Evolutionary conservation across 2,113 vertebrate genomes (phyloP).

Genomic region (Eonycteris spelaea): DNA sequence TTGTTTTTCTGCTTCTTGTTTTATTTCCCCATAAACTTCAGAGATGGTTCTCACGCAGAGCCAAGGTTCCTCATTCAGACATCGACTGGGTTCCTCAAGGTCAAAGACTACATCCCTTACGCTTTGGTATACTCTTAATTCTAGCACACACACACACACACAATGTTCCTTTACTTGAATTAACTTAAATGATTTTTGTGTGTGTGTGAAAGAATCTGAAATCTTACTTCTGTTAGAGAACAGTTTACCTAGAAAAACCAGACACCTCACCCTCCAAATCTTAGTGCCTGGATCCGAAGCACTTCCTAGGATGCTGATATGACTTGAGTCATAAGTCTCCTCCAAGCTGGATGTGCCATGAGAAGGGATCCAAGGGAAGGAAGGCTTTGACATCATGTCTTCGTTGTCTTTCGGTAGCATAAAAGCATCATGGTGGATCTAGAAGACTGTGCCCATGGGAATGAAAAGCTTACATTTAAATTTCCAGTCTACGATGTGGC

Average conservation of each 20-base stretch:
- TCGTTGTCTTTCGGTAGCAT: neutral
- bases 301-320: neutral
- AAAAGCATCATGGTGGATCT: neutral
- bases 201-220: neutral
- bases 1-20: neutral
- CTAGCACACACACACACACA: neutral
- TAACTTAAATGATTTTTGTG: neutral
- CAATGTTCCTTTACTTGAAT: neutral
- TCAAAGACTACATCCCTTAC: neutral
- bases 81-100: neutral
- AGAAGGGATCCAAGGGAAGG: neutral
- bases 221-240: neutral
- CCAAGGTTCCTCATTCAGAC: neutral
- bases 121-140: neutral
- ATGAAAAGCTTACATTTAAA: neutral
- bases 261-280: neutral
- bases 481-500: neutral
- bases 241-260: neutral
- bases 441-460: neutral
- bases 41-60: neutral
- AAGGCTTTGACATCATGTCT: neutral
- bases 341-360: neutral
- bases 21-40: neutral
- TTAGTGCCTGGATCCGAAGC: neutral
- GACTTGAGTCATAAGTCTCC: neutral